These are phyloP conservation scores for Lutra lutra DNA, from an alignment of 2,797 vertebrate genomes.

Conservation along the genomic window DNA sequence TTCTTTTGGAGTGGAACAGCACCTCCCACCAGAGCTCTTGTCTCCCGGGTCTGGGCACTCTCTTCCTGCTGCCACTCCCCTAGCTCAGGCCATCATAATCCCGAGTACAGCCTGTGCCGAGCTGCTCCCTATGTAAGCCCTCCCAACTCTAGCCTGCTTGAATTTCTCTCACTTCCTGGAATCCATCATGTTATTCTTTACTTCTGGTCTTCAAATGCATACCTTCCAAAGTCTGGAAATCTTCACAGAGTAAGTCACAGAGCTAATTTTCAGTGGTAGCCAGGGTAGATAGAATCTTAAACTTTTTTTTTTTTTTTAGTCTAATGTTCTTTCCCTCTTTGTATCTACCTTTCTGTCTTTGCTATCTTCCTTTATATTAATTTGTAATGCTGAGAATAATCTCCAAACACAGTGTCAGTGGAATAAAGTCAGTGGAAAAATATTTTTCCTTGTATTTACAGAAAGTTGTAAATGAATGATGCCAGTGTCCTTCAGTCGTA, in stretches of 20 bases:
- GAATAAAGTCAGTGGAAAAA: neutral
- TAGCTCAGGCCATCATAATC: neutral
- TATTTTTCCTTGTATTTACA: neutral
- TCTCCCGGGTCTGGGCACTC: accelerated
- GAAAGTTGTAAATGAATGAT: neutral
- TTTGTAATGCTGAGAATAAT: slow-evolving; percentile 12
- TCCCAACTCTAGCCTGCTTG: neutral
- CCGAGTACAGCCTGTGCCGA: accelerated
- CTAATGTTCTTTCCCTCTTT: neutral
- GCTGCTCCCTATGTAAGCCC: neutral
- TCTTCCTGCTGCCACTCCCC: neutral
- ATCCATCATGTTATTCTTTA: neutral
- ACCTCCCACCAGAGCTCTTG: neutral
- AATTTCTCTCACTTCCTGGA: neutral
- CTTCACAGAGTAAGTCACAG: neutral
- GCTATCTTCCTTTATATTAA: neutral
- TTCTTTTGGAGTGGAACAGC: neutral
- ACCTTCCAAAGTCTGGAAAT: neutral
- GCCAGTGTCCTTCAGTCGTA: neutral
- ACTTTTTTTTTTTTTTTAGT: neutral
- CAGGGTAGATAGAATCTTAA: neutral
- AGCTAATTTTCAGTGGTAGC: neutral
- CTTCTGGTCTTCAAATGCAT: neutral
- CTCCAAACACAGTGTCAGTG: neutral
- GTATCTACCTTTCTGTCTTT: neutral